Base-by-base conservation (phyloP, 2,888 invertebrate species). In the Tyria jacobaeae region DNA sequence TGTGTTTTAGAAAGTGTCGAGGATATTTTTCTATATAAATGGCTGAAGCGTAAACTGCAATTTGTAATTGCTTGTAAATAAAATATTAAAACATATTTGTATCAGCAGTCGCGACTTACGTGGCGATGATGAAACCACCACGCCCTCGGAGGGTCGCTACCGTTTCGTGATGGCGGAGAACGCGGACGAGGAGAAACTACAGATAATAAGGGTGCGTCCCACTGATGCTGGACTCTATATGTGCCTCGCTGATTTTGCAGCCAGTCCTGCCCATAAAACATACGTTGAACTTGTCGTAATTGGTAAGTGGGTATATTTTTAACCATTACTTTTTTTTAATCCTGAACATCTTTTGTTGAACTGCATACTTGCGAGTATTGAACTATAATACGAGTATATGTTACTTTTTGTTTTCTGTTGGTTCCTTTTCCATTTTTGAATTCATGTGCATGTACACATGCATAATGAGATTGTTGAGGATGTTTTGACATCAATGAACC, bases 21-120 rank as follows among this genome's bases (percentile, higher is more conserved):
- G n/a, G n/a, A n/a, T n/a, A n/a, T n/a, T n/a, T n/a, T n/a, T n/a
- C n/a, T n/a, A n/a, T n/a, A n/a, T n/a, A n/a, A n/a, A n/a, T n/a
- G n/a, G n/a, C n/a, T n/a, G n/a, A n/a, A n/a, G n/a, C n/a, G n/a
- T n/a, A n/a, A 31, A 31, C 4, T 31, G 1, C 0, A 31, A 31
- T 31, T 31, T 31, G 27, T 31, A 2, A 31, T 31, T 31, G 7
- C 4, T 31, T 31, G 3, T 31, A 7, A n/a, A 57, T 14, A 44
- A 24, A 56, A 53, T 15, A 44, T 55, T 34, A 62, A 47, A 62
- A 60, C 62, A 39, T 41, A 68, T 52, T 76, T 87, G 87, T 55
- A 81, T 82, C 82, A 89, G 87, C 92, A 94, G 94, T 83, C 89
- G 90, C 70, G 94, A 94, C 79, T 78, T 89, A 41, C 91, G 93